A percentile compares a stretch with the other conserved stretches of the same genome.
phyloP scores from a whole-genome alignment of 1,140 invertebrate species.

The Oryctes rhinoceros region DNA sequence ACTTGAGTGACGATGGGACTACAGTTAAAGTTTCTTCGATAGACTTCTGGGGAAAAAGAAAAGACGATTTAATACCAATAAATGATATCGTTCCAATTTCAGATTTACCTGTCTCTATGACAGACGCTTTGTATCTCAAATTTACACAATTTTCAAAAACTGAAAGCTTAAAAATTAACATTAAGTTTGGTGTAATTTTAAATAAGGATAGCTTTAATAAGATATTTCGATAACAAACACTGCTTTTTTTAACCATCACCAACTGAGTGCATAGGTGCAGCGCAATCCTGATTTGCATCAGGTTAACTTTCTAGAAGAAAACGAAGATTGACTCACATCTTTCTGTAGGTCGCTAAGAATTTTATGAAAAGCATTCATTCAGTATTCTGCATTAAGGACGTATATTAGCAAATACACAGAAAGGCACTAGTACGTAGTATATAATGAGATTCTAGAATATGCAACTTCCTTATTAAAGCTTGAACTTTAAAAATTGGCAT shows the following conservation, averaged over 20 bases:
- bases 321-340: too few relatives aligned
- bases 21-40: slow-evolving; percentile 66
- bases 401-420: too few relatives aligned
- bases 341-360: too few relatives aligned
- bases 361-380: too few relatives aligned
- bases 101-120: slow-evolving; percentile 58
- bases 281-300: too few relatives aligned
- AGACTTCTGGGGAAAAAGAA: slow-evolving; percentile 66
- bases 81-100: slow-evolving; percentile 63
- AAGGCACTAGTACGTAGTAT: too few relatives aligned
- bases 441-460: too few relatives aligned
- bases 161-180: slow-evolving; percentile 48
- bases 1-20: slow-evolving; percentile 63
- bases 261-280: too few relatives aligned
- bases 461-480: too few relatives aligned
- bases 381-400: too few relatives aligned
- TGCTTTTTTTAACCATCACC: not conserved
- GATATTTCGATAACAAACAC: slow-evolving; percentile 38
- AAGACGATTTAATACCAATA: slow-evolving; percentile 60
- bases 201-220: slow-evolving; percentile 48
- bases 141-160: slow-evolving; percentile 49
- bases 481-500: too few relatives aligned
- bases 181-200: slow-evolving; percentile 46
- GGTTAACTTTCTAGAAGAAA: too few relatives aligned
- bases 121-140: slow-evolving; percentile 59